These are phyloP conservation scores for Papilio gigon DNA, from an alignment of 2,888 invertebrate genomes.

Conservation along the genomic window DNA sequence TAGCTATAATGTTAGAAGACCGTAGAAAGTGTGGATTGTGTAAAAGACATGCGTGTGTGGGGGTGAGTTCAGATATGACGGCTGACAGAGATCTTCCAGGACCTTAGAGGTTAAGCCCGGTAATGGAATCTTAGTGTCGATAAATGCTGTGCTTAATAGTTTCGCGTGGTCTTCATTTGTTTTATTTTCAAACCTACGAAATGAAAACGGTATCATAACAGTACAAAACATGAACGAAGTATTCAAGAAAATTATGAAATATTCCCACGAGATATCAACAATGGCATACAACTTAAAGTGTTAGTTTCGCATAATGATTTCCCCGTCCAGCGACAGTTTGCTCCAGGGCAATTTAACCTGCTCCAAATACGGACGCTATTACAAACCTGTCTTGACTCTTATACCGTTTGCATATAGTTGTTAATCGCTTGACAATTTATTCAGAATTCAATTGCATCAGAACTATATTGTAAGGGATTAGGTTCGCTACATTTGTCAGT, in stretches of 20 bases:
- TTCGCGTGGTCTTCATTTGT: too few species aligned
- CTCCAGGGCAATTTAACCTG: slow-evolving; percentile 9
- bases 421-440: background rate
- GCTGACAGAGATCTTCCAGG: too few species aligned
- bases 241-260: background rate
- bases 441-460: slow-evolving; percentile 17
- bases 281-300: background rate
- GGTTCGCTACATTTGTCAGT: slow-evolving; percentile 22
- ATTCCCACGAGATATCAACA: background rate
- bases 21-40: too few species aligned
- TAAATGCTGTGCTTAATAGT: too few species aligned
- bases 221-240: background rate
- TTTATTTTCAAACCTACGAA: background rate
- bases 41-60: too few species aligned
- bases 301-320: slow-evolving; percentile 24
- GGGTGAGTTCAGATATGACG: too few species aligned
- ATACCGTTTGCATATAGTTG: background rate
- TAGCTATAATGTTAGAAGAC: too few species aligned
- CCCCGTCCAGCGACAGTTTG: slow-evolving; percentile 17
- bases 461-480: slow-evolving; percentile 17
- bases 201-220: background rate
- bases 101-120: too few species aligned
- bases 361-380: background rate
- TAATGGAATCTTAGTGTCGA: too few species aligned
- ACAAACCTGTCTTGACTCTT: background rate